Evolutionary conservation across 2,888 invertebrate species (phyloP).

Genomic region (Elysia crispata): DNA sequence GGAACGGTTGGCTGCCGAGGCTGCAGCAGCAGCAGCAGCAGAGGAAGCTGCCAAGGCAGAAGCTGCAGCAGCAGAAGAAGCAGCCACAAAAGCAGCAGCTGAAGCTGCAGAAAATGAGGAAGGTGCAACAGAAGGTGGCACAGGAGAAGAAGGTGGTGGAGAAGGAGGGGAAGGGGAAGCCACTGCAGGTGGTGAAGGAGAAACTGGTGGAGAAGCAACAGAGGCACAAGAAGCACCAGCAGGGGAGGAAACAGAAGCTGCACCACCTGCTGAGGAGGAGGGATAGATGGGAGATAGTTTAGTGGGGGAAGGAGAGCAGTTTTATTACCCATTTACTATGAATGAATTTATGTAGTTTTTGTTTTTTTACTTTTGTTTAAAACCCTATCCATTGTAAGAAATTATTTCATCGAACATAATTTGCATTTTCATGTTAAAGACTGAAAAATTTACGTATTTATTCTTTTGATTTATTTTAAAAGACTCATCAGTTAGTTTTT

Average conservation of each 20-base stretch:
- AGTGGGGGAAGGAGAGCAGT: background rate
- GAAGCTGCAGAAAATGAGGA: background rate
- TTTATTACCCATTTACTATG: no score
- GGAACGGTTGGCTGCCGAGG: slow-evolving; percentile 32
- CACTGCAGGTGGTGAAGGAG: slow-evolving; percentile 34
- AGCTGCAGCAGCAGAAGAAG: slow-evolving; percentile 21
- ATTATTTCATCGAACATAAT: no score
- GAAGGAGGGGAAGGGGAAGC: slow-evolving; percentile 43
- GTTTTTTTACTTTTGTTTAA: no score
- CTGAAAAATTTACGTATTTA: no score
- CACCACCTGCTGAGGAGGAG: background rate
- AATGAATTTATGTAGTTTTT: no score
- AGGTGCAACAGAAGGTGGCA: background rate
- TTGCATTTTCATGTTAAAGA: no score
- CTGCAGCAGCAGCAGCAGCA: slow-evolving; percentile 26
- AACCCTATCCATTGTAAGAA: no score
- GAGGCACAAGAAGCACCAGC: slow-evolving; percentile 42
- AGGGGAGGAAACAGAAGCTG: slow-evolving; percentile 29
- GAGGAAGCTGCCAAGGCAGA: slow-evolving; percentile 29
- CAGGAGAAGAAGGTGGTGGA: slow-evolving; percentile 19
- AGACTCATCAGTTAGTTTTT: no score
- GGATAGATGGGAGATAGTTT: slow-evolving; percentile 23
- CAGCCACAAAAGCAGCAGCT: background rate
- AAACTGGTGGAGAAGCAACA: background rate
- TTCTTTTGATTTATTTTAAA: no score